These are phyloP conservation scores for Myotis brandtii DNA, from an alignment of 2,113 vertebrate species.

Conservation along the genomic window DNA sequence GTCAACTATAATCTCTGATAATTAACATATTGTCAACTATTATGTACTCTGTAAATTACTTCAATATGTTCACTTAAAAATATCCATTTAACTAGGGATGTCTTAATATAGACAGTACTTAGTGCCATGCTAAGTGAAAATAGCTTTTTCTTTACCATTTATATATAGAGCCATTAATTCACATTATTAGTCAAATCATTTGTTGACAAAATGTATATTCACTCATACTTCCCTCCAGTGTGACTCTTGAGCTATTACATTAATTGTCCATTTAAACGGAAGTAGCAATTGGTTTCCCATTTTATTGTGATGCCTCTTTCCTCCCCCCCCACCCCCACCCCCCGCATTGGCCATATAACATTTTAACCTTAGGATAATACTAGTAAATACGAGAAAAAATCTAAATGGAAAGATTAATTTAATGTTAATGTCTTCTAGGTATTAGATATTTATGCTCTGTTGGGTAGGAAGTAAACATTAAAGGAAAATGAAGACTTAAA, in stretches of 20 bases:
- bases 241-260: constrained; percentile 39
- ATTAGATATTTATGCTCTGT: constrained; percentile 62
- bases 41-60: constrained; percentile 52
- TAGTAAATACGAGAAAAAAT: constrained; percentile 29
- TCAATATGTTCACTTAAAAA: constrained; percentile 56
- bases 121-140: not conserved
- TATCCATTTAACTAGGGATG: not conserved
- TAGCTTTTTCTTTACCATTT: constrained; percentile 45
- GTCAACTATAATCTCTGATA: constrained; percentile 34
- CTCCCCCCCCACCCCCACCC: too few relatives aligned
- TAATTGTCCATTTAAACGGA: constrained; percentile 25
- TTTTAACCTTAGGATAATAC: not conserved
- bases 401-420: constrained; percentile 28
- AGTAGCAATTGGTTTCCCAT: constrained; percentile 2
- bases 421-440: constrained; percentile 43
- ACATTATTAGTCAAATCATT: not conserved
- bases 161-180: constrained; percentile 7
- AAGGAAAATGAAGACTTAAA: constrained; percentile 57
- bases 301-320: not conserved
- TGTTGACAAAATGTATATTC: not conserved
- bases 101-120: not conserved
- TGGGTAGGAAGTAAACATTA: constrained; percentile 27
- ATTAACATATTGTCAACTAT: constrained; percentile 43
- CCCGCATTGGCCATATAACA: not conserved
- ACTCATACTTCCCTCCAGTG: not conserved